Evolutionary conservation across 2,113 vertebrate species (phyloP), one percentile per base, ranked within the genome.

Genomic region (Colaptes auratus): DNA sequence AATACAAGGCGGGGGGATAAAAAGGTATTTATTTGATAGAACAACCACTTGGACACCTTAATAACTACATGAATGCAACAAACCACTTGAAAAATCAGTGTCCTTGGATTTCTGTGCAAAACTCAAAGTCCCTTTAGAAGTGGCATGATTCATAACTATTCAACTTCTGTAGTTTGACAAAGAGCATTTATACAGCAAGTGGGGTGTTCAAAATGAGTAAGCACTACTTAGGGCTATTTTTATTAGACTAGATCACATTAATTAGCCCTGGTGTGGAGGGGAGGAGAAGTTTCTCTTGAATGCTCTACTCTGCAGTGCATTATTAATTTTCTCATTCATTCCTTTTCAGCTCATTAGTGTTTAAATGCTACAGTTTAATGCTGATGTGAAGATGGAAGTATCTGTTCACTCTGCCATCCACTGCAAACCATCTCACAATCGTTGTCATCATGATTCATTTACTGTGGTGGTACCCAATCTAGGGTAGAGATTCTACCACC

Each of bases 321-420:
- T 93, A 77, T 89, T 96, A 89, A 89, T 93, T 93, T 92, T 91
- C 36, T 80, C 31, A 71, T 85, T 80, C 3, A 0, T 80, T 91
- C 36, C 7, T 88, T 88, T 96, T 95, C 89, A 95, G 75, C 67
- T 96, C 91, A 90, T 96, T 96, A 95, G 87, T 48, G 92, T 95
- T 93, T 67, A 89, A 89, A 86, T 80, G 46, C 60, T 94, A 76
- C 13, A 48, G 71, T 64, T 65, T 91, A 74, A 74, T 64, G 36
- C 31, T 65, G 69, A 92, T 52, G 82, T 71, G 64, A 93, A 87
- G 46, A 18, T 91, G 65, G 59, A 87, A 89, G 46, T 73, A 18
- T 70, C 65, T 52, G 10, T 86, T 95, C 85, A 35, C 14, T 88
- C 69, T 95, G 61, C 17, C 67, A 58, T 67, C 15, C 42, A 63